phyloP scores from a whole-genome alignment of 2,113 vertebrate species.

The Oryctolagus cuniculus region mOryCun1.1 NC_091432.1:34043001-34043500 shows the following conservation, averaged over 20 bases:
- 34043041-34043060: no score
- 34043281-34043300: neutral
- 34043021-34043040: neutral
- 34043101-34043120: neutral
- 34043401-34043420: no score
- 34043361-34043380: neutral
- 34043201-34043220: neutral
- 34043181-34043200: neutral
- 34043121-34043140: no score
- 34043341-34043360: neutral
- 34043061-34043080: neutral
- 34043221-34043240: constrained; percentile 18
- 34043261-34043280: neutral
- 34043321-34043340: neutral
- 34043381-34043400: neutral
- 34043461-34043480: no score
- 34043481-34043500: no score
- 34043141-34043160: neutral
- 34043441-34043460: no score
- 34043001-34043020: neutral
- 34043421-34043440: no score
- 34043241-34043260: neutral
- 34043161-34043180: neutral
- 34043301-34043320: constrained; percentile 8
- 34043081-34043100: no score